phyloP scores from a whole-genome alignment of 1,140 invertebrate species.

The Lepidurus packardi region DNA sequence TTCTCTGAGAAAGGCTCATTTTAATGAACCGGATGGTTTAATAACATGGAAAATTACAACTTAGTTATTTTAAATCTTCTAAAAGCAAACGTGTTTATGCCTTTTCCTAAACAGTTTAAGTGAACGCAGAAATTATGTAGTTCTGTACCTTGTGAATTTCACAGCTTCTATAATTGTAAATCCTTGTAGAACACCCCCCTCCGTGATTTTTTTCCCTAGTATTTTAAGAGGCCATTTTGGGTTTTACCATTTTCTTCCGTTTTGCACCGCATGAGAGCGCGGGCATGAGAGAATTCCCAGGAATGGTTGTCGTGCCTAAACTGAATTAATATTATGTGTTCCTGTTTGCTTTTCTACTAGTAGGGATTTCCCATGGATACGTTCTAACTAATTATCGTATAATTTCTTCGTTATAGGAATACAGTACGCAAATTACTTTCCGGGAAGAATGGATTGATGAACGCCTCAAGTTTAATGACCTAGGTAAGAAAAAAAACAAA shows the following conservation, averaged over 20 bases:
- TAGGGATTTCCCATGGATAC: background rate
- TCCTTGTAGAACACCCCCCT: background rate
- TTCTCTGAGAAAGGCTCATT: no score
- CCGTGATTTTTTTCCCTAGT: background rate
- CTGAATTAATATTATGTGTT: background rate
- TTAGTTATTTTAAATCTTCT: background rate
- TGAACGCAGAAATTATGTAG: background rate
- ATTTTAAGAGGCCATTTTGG: background rate
- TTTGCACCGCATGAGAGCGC: background rate
- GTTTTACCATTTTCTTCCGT: background rate
- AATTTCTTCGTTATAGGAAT: slow-evolving; percentile 65
- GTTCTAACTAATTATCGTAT: slow-evolving; percentile 36
- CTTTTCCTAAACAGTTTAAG: background rate
- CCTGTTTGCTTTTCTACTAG: background rate
- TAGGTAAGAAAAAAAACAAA: background rate
- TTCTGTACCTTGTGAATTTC: background rate
- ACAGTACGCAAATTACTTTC: slow-evolving; percentile 91
- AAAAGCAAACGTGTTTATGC: background rate
- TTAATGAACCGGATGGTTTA: no score
- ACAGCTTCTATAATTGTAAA: background rate
- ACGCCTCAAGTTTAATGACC: slow-evolving; percentile 81
- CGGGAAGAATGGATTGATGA: slow-evolving; percentile 94
- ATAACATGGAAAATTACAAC: no score
- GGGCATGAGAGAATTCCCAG: background rate
- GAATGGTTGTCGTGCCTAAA: background rate